Base-by-base conservation (phyloP, 53 echinoderm and acorn worm species). In the Paracentrotus lividus region DNA sequence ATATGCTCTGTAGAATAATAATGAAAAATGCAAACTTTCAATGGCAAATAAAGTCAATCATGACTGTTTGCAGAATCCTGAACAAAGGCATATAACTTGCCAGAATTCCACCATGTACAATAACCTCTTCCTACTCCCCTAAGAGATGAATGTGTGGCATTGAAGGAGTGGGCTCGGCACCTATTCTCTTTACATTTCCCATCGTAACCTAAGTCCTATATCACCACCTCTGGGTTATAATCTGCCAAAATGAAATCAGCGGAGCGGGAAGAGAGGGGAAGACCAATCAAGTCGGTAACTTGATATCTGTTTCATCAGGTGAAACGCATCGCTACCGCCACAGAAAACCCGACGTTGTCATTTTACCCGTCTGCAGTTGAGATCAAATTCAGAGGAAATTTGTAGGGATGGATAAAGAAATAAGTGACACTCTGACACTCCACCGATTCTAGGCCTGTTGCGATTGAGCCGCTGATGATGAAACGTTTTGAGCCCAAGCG, bases 181-280 rank as follows among this genome's bases (percentile, higher is more conserved):
- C 42, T 14, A 81, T 47, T 47, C 81, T 81, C 49, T 29, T 14
- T 31, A 67, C 32, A 29, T 32, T 67, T n/a, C n/a, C 49, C 2
- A 18, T 47, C 3, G 47, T 45, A 81, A 81, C 81, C 47, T 0
- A n/a, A 81, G 81, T 45, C 81, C 47, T 81, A 44, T 81, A 47
- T 81, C 81, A 81, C n/a, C 81, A 81, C 81, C 81, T 81, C 81
- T 3, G 26, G 81, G 81, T 81, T 81, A 81, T 81, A 44, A 47
- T 81, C 47, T 47, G 26, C 81, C 21, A 81, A 78, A 81, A 81
- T 81, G 81, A 81, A 81, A 81, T 81, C 81, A 81, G 81, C 81
- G 3, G 40, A 72, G 72, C 72, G 15, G 36, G 72, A 40, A 81
- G 81, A 81, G 24, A 81, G 49, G 26, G 81, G 47, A 9, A 81